Evolutionary conservation across 2,113 vertebrate genomes (phyloP).

Genomic region (Jacana jacana): DNA sequence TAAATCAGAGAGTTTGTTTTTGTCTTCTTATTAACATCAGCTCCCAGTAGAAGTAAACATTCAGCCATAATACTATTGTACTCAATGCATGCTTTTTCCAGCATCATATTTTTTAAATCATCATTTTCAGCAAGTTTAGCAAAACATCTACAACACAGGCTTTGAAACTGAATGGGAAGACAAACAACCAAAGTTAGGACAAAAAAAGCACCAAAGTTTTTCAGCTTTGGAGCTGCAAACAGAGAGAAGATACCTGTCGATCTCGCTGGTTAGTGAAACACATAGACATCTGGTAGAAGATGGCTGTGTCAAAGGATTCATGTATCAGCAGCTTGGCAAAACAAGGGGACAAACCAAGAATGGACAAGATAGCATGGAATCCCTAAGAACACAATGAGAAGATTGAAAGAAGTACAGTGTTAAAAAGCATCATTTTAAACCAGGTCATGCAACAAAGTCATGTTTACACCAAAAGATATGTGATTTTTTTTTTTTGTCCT

Average conservation of each 20-base stretch:
- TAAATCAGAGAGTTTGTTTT: slow-evolving; percentile 87
- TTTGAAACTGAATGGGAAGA: slow-evolving; percentile 78
- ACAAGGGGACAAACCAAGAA: slow-evolving; percentile 82
- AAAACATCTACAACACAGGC: slow-evolving; percentile 85
- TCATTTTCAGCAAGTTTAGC: slow-evolving; percentile 83
- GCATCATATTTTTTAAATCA: slow-evolving; percentile 82
- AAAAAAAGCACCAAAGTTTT: not conserved
- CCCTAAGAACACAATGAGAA: slow-evolving; percentile 74
- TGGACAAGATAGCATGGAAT: slow-evolving; percentile 80
- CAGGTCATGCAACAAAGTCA: not conserved
- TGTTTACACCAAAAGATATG: not conserved
- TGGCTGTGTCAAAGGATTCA: slow-evolving; percentile 85
- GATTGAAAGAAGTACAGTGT: not conserved
- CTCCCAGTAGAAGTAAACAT: slow-evolving; percentile 88
- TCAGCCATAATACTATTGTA: slow-evolving; percentile 83
- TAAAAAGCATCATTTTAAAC: not conserved
- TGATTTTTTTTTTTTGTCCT: not conserved
- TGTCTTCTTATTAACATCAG: slow-evolving; percentile 86
- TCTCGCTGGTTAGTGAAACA: slow-evolving; percentile 70
- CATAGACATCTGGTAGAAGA: slow-evolving; percentile 86
- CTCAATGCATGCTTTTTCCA: slow-evolving; percentile 87
- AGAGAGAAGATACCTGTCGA: slow-evolving; percentile 71
- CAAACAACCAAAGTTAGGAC: not conserved
- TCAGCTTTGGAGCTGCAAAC: not conserved
- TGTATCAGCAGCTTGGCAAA: slow-evolving; percentile 83